These are phyloP conservation scores for Psettodes erumei DNA, from an alignment of 2,113 vertebrate species.

Conservation along the genomic window DNA sequence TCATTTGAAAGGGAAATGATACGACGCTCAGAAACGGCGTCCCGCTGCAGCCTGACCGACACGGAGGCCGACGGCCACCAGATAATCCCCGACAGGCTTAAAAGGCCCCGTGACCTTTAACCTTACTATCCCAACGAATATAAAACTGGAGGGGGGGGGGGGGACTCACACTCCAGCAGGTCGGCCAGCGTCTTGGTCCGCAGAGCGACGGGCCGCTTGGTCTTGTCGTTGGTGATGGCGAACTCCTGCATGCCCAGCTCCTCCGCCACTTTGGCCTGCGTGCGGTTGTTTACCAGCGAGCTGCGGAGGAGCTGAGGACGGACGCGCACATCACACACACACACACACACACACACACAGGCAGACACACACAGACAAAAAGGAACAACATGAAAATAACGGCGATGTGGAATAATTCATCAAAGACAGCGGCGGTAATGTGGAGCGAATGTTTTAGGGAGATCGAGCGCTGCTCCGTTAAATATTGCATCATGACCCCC, in stretches of 20 bases:
- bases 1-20: slow-evolving; percentile 72
- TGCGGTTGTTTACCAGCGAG: slow-evolving; percentile 98
- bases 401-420: slow-evolving; percentile 68
- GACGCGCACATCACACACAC: slow-evolving; percentile 23
- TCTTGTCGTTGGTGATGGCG: slow-evolving; percentile 98
- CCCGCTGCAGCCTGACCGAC: too few species aligned
- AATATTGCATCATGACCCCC: slow-evolving; percentile 79
- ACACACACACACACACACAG: neutral
- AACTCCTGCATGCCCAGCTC: slow-evolving; percentile 99
- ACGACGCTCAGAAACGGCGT: too few species aligned
- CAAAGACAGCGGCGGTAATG: slow-evolving; percentile 48
- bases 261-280: slow-evolving; percentile 97
- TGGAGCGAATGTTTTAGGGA: slow-evolving; percentile 72
- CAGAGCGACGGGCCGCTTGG: slow-evolving; percentile 93
- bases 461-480: slow-evolving; percentile 59
- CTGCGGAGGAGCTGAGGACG: slow-evolving; percentile 91
- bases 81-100: neutral
- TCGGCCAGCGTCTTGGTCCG: slow-evolving; percentile 97
- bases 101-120: too few species aligned
- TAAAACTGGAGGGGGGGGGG: too few species aligned
- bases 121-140: neutral
- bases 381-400: slow-evolving; percentile 37
- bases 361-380: neutral
- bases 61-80: too few species aligned
- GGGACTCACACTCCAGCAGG: slow-evolving; percentile 92